A percentile compares a stretch with the other conserved stretches of the same genome.
Evolutionary conservation across 2,113 vertebrate species (phyloP).

Genomic region (Nycticryphes semicollaris): DNA sequence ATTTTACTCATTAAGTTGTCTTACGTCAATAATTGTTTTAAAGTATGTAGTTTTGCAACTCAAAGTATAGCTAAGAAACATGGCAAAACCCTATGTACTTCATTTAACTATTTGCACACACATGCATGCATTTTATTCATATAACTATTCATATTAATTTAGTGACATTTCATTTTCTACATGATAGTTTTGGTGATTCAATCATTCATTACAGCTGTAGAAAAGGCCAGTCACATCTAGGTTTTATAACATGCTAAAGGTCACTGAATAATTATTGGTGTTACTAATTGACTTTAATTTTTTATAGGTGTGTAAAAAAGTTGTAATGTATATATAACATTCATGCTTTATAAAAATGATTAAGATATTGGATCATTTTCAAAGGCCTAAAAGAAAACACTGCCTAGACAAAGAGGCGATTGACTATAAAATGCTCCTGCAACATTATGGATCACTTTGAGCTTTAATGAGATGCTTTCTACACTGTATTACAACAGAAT

Average conservation of each 20-base stretch:
- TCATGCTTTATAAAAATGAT: slow-evolving; percentile 38
- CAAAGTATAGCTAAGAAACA: not conserved
- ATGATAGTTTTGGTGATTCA: not conserved
- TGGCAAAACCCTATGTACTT: not conserved
- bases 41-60: not conserved
- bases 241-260: slow-evolving; percentile 43
- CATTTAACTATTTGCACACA: not conserved
- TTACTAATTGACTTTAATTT: slow-evolving; percentile 69
- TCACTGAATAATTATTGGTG: slow-evolving; percentile 41
- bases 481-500: not conserved
- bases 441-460: not conserved
- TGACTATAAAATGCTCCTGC: not conserved
- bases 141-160: not conserved
- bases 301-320: slow-evolving; percentile 57
- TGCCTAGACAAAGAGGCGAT: slow-evolving; percentile 13
- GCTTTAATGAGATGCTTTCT: not conserved
- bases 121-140: not conserved
- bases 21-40: not conserved
- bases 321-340: not conserved
- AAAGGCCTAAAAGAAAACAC: slow-evolving; percentile 47
- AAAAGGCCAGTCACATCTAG: not conserved
- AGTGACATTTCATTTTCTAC: not conserved
- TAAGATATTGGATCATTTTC: slow-evolving; percentile 43
- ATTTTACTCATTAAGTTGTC: not conserved
- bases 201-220: not conserved